These are phyloP conservation scores for Vulpes vulpes DNA, from an alignment of 2,113 vertebrate species.

Conservation along the genomic window DNA sequence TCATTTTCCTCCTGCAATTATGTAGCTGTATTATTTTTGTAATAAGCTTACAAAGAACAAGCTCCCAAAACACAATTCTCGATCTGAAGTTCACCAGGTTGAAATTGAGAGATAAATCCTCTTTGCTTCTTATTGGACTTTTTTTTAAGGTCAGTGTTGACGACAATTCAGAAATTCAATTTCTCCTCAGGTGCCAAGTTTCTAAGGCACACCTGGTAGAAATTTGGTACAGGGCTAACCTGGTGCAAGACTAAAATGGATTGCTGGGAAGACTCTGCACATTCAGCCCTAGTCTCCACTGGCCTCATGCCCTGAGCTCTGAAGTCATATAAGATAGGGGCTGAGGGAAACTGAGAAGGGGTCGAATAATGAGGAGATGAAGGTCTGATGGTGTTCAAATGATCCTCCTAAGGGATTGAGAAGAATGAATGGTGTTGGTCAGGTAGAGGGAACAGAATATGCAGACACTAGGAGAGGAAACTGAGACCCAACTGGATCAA, in stretches of 20 bases:
- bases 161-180: slow-evolving; percentile 59
- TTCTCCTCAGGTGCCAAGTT: slow-evolving; percentile 42
- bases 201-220: background rate
- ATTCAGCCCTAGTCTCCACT: background rate
- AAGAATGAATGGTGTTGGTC: background rate
- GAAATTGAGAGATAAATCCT: slow-evolving; percentile 72
- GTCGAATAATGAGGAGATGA: background rate
- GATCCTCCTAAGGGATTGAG: background rate
- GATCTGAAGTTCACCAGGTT: slow-evolving; percentile 66
- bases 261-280: background rate
- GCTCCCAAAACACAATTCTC: slow-evolving; percentile 57
- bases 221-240: background rate
- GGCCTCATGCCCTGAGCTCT: background rate
- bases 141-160: slow-evolving; percentile 63
- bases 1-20: slow-evolving; percentile 77
- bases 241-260: background rate
- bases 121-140: slow-evolving; percentile 16
- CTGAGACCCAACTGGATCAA: background rate
- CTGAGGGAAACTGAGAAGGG: background rate
- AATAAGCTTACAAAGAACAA: slow-evolving; percentile 74
- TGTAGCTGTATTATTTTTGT: slow-evolving; percentile 78
- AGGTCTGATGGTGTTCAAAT: background rate
- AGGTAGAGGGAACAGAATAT: background rate
- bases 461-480: background rate
- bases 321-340: background rate